Evolutionary conservation across 2,797 vertebrate species (phyloP).

Genomic region (Bradypus variegatus): DNA sequence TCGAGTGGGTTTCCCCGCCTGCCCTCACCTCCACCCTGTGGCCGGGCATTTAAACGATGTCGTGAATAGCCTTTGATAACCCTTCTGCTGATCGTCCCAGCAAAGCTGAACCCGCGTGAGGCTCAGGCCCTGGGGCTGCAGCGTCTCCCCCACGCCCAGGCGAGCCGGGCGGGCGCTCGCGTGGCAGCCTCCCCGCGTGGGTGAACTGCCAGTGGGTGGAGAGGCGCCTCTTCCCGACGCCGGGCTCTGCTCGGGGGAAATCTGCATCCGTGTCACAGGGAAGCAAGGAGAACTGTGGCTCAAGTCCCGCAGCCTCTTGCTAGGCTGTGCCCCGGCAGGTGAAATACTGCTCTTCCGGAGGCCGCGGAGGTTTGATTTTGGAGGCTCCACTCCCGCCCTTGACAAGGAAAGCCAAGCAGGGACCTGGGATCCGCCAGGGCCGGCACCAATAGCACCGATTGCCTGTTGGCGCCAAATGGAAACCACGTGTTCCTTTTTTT

Average conservation of each 20-base stretch:
- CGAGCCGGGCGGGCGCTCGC: too few species aligned
- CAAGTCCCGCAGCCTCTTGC: background rate
- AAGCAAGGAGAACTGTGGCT: background rate
- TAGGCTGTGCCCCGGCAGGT: rapidly evolving
- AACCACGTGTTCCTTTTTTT: too few species aligned
- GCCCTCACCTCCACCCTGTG: background rate
- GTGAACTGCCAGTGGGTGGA: background rate
- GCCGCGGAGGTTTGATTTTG: background rate
- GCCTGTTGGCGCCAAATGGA: too few species aligned
- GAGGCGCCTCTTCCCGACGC: background rate
- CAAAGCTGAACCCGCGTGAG: conserved; percentile 60
- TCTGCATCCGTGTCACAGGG: conserved; percentile 39
- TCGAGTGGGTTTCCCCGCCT: background rate
- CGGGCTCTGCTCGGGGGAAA: conserved; percentile 39
- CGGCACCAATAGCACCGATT: rapidly evolving
- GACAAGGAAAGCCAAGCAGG: background rate
- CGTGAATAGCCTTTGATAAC: background rate
- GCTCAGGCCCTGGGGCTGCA: conserved; percentile 56
- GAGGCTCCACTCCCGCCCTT: background rate
- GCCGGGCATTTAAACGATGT: too few species aligned
- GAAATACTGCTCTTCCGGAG: background rate
- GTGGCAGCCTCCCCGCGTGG: background rate
- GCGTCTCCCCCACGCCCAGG: conserved; percentile 42
- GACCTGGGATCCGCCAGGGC: background rate
- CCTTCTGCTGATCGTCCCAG: conserved; percentile 59